Evolutionary conservation across 2,888 invertebrate genomes (phyloP).

Genomic region (Ectemnius lituratus): DNA sequence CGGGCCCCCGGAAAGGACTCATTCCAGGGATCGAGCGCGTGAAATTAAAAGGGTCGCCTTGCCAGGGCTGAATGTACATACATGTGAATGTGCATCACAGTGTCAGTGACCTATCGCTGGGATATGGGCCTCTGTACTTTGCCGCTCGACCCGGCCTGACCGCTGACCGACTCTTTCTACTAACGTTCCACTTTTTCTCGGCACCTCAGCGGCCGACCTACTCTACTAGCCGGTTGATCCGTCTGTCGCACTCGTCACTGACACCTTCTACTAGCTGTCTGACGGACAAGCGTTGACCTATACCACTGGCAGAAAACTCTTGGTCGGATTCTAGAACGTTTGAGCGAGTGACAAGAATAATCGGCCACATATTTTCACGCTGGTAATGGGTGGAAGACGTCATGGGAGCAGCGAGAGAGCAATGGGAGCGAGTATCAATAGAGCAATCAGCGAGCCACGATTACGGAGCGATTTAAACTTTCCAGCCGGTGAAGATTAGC

Average conservation of each 20-base stretch:
- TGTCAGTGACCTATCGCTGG: constrained; percentile 54
- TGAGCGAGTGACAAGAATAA: too few relatives aligned
- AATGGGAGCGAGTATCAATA: too few relatives aligned
- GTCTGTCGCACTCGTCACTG: too few relatives aligned
- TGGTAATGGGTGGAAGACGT: too few relatives aligned
- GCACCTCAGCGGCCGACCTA: too few relatives aligned
- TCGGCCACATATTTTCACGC: too few relatives aligned
- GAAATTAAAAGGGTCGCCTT: constrained; percentile 58
- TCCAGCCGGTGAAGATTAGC: background rate
- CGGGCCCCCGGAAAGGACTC: constrained; percentile 53
- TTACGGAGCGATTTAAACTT: background rate
- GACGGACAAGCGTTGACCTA: too few relatives aligned
- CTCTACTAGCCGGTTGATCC: too few relatives aligned
- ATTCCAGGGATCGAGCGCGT: constrained; percentile 54
- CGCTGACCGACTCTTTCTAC: constrained; percentile 34
- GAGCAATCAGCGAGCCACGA: background rate
- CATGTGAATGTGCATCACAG: constrained; percentile 41
- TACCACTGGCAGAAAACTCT: too few relatives aligned
- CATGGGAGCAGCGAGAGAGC: too few relatives aligned
- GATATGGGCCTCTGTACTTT: constrained; percentile 32
- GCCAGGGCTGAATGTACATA: constrained; percentile 31
- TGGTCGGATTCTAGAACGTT: too few relatives aligned
- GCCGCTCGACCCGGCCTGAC: constrained; percentile 12
- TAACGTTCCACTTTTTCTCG: background rate
- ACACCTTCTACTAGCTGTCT: too few relatives aligned